phyloP scores from a whole-genome alignment of 1,140 invertebrate species.

The Lithobius niger region DNA sequence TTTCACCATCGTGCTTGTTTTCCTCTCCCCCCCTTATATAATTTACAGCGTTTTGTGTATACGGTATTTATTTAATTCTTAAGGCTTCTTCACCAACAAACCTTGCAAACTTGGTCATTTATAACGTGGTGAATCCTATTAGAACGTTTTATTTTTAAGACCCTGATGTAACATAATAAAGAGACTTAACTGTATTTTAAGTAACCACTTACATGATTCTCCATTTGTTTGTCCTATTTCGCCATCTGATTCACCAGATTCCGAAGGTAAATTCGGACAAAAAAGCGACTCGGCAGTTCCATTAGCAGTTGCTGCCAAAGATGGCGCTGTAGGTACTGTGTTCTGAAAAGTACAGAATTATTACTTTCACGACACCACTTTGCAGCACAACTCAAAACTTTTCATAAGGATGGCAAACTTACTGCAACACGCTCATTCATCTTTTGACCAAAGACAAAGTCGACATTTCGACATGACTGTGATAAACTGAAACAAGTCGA shows the following conservation, averaged over 20 bases:
- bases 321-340: too few relatives aligned
- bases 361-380: too few relatives aligned
- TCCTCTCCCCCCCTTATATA: too few relatives aligned
- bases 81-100: neutral
- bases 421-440: constrained; percentile 62
- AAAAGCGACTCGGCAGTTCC: neutral
- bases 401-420: too few relatives aligned
- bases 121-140: neutral
- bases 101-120: neutral
- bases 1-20: too few relatives aligned
- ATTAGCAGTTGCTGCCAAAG: neutral
- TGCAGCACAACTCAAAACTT: too few relatives aligned
- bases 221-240: neutral
- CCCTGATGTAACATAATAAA: neutral
- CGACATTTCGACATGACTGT: too few relatives aligned
- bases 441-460: constrained; percentile 86
- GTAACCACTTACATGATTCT: constrained; percentile 12
- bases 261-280: neutral
- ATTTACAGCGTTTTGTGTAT: neutral
- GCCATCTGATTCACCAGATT: constrained; percentile 12
- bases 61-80: neutral
- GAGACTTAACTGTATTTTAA: constrained; percentile 4
- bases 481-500: too few relatives aligned
- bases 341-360: too few relatives aligned
- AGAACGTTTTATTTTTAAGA: neutral